Percentiles rank a stretch among this genome's conserved stretches.
Evolutionary conservation across 2,888 invertebrate species (phyloP).

Genomic region (Eupelmus urozonus): DNA sequence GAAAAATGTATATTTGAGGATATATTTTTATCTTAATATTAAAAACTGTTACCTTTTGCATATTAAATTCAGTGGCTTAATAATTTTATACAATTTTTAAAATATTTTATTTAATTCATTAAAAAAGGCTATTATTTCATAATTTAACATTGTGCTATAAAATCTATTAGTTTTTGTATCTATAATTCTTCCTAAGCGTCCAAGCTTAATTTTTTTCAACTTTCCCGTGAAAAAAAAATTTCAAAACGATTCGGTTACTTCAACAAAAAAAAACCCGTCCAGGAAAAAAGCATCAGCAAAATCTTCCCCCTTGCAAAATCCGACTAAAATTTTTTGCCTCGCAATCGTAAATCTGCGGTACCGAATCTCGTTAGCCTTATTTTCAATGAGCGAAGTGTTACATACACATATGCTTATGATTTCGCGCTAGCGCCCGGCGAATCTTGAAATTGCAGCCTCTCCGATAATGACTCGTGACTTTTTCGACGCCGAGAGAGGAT

Average conservation of each 20-base stretch:
- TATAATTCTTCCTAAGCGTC: no score
- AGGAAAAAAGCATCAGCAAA: slow-evolving; percentile 14
- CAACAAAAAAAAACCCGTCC: not conserved
- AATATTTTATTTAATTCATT: no score
- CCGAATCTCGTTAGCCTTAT: slow-evolving; percentile 56
- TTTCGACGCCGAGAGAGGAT: slow-evolving; percentile 16
- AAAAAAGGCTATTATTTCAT: no score
- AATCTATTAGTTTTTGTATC: no score
- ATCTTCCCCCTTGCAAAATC: not conserved
- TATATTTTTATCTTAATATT: no score
- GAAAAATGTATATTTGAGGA: no score
- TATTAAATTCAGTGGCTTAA: no score
- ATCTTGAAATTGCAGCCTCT: slow-evolving; percentile 35
- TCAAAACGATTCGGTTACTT: slow-evolving; percentile 4
- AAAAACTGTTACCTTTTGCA: no score
- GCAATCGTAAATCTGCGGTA: slow-evolving; percentile 49
- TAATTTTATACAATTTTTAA: no score
- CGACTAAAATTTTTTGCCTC: slow-evolving; percentile 31
- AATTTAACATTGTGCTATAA: no score
- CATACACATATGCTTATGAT: slow-evolving; percentile 6
- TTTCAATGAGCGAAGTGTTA: slow-evolving; percentile 18
- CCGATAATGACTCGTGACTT: slow-evolving; percentile 15
- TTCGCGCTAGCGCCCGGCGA: slow-evolving; percentile 17
- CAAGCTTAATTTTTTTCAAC: not conserved
- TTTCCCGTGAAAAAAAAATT: not conserved